Conservation (phyloP, 2,888 invertebrate species). For the Mimumesa dahlbomi region DNA sequence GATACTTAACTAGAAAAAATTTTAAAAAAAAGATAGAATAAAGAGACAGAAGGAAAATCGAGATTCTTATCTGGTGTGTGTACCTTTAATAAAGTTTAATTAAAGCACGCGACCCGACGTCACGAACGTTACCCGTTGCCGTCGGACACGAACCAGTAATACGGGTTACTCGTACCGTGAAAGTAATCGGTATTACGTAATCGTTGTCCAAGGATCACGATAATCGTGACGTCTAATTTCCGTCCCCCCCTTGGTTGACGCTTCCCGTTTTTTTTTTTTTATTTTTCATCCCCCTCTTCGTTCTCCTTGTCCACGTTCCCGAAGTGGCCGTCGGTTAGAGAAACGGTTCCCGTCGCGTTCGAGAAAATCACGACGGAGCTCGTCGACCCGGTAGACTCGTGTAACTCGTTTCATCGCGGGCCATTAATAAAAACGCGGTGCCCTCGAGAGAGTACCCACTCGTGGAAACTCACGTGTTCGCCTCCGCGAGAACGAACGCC, state of each 20-base stretch:
- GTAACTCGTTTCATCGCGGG: conserved; percentile 51
- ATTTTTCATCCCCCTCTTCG: not conserved
- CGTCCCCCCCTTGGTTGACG: not conserved
- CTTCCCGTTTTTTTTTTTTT: not conserved
- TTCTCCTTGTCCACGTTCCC: conserved; percentile 12
- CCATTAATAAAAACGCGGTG: conserved; percentile 59
- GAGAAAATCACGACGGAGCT: conserved; percentile 58
- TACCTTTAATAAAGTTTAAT: not conserved
- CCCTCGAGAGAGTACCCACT: conserved; percentile 38
- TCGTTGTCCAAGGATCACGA: too few relatives aligned
- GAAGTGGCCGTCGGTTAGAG: too few relatives aligned
- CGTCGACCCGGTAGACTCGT: conserved; percentile 54
- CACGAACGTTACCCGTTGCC: too few relatives aligned
- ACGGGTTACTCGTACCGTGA: too few relatives aligned
- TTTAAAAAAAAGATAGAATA: too few relatives aligned
- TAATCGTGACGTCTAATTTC: conserved; percentile 45
- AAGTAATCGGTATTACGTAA: too few relatives aligned
- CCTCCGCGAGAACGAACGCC: not conserved
- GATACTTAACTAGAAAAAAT: too few relatives aligned
- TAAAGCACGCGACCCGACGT: not conserved
- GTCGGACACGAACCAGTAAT: conserved; percentile 32
- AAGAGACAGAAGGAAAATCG: too few relatives aligned
- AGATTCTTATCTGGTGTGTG: too few relatives aligned
- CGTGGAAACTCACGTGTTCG: conserved; percentile 42
- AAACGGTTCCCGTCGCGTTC: too few relatives aligned